Evolutionary conservation across 1,140 invertebrate genomes (phyloP).

Genomic region (Drosophila sechellia): DNA sequence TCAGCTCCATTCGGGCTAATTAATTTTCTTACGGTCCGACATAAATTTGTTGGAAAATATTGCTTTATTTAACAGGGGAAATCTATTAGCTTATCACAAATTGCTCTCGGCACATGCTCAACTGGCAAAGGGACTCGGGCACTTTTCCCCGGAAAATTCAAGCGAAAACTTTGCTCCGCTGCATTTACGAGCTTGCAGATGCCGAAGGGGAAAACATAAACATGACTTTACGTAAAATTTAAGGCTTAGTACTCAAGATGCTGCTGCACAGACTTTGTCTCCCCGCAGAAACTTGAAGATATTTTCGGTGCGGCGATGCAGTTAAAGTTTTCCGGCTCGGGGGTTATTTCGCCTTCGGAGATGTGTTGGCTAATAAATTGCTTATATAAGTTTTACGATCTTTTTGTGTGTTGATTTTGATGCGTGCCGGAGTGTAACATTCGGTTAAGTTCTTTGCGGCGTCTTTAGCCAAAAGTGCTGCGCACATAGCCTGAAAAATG

Average conservation of each 20-base stretch:
- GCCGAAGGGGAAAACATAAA: slow-evolving; percentile 38
- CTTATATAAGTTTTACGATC: slow-evolving; percentile 48
- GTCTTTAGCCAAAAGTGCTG: slow-evolving; percentile 55
- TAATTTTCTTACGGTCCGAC: slow-evolving; percentile 22
- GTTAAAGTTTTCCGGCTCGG: slow-evolving; percentile 12
- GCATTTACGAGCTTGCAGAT: slow-evolving; percentile 38
- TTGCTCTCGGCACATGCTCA: slow-evolving; percentile 19
- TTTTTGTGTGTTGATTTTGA: slow-evolving; percentile 18
- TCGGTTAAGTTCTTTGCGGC: slow-evolving; percentile 32
- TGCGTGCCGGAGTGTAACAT: slow-evolving; percentile 52
- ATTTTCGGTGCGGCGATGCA: background rate
- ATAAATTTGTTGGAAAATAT: slow-evolving; percentile 29
- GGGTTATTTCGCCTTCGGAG: slow-evolving; percentile 9
- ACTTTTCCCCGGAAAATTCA: slow-evolving; percentile 11
- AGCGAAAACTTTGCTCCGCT: slow-evolving; percentile 21
- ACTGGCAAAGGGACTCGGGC: slow-evolving; percentile 1
- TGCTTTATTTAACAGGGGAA: slow-evolving; percentile 31
- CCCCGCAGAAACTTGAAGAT: slow-evolving; percentile 11
- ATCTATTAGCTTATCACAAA: slow-evolving; percentile 53
- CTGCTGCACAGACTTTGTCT: slow-evolving; percentile 8
- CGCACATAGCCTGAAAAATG: slow-evolving; percentile 54
- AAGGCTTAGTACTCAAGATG: slow-evolving; percentile 4
- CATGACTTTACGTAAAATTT: slow-evolving; percentile 47
- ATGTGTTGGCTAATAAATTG: slow-evolving; percentile 47
- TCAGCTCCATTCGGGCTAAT: slow-evolving; percentile 9